A percentile compares a stretch with the other conserved stretches of the same genome.
These are phyloP conservation scores for Eristalis intricaria DNA, from an alignment of 2,888 invertebrate genomes.

Conservation along the genomic window DNA sequence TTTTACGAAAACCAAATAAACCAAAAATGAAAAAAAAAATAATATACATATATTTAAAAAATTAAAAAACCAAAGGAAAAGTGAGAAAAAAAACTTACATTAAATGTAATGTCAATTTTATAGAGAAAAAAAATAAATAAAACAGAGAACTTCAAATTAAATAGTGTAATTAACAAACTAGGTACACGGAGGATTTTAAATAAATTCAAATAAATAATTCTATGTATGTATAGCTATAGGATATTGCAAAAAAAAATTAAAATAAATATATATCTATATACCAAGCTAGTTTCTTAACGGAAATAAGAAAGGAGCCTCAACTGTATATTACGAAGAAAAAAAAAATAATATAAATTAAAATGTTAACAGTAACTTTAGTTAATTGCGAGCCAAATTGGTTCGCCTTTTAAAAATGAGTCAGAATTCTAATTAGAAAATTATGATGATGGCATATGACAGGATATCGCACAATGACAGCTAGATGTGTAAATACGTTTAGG, in stretches of 20 bases:
- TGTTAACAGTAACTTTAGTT: constrained; percentile 67
- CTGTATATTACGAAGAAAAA: constrained; percentile 44
- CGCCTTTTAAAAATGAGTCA: constrained; percentile 24
- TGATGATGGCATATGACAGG: not conserved
- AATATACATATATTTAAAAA: not conserved
- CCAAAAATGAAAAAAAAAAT: not conserved
- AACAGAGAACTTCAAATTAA: constrained; percentile 34
- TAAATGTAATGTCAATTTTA: constrained; percentile 71
- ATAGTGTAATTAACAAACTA: constrained; percentile 46
- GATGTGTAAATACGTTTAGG: constrained; percentile 59
- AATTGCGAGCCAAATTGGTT: constrained; percentile 67
- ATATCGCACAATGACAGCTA: not conserved
- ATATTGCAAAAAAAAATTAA: not conserved
- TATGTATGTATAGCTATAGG: constrained; percentile 38
- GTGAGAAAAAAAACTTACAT: constrained; percentile 43
- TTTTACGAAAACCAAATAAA: constrained; percentile 41
- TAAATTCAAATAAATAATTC: constrained; percentile 33
- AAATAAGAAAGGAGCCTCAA: constrained; percentile 32
- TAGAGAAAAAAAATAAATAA: constrained; percentile 57
- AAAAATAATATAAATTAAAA: constrained; percentile 39
- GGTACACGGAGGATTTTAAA: constrained; percentile 45
- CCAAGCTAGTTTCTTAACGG: constrained; percentile 42
- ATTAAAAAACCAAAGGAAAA: constrained; percentile 2
- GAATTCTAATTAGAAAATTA: constrained; percentile 21
- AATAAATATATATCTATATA: constrained; percentile 8